phyloP scores from a whole-genome alignment of 2,113 vertebrate species.

The Craseonycteris thonglongyai region DNA sequence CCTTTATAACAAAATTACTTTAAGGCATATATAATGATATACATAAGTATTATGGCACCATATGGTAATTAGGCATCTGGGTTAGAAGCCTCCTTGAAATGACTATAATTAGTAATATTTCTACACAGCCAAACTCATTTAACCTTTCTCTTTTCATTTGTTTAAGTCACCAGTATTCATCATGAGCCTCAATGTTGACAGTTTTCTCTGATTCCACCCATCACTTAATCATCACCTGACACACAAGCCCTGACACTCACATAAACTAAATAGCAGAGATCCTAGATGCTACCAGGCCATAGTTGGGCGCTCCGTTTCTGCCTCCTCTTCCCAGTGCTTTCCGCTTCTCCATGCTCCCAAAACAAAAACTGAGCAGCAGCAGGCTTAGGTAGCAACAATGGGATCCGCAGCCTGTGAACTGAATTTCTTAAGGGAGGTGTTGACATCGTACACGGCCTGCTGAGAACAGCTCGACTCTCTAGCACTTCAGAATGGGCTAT shows the following conservation, averaged over 20 bases:
- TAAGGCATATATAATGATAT: background rate
- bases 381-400: background rate
- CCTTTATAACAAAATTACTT: slow-evolving; percentile 29
- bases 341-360: background rate
- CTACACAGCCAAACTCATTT: background rate
- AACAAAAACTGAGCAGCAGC: background rate
- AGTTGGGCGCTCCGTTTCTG: background rate
- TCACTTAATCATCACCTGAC: background rate
- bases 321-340: background rate
- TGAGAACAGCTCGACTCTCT: background rate
- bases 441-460: background rate
- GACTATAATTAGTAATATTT: slow-evolving; percentile 29
- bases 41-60: background rate
- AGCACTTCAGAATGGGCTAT: background rate
- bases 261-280: background rate
- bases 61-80: background rate
- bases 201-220: background rate
- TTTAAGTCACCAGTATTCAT: background rate
- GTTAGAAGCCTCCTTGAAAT: background rate
- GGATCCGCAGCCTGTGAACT: background rate
- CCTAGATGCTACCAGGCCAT: background rate
- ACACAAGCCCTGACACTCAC: background rate
- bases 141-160: background rate
- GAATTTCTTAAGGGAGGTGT: background rate
- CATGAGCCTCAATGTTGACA: background rate